Evolutionary conservation across 1,140 invertebrate species (phyloP).

Genomic region (Drosophila sp.): DNA sequence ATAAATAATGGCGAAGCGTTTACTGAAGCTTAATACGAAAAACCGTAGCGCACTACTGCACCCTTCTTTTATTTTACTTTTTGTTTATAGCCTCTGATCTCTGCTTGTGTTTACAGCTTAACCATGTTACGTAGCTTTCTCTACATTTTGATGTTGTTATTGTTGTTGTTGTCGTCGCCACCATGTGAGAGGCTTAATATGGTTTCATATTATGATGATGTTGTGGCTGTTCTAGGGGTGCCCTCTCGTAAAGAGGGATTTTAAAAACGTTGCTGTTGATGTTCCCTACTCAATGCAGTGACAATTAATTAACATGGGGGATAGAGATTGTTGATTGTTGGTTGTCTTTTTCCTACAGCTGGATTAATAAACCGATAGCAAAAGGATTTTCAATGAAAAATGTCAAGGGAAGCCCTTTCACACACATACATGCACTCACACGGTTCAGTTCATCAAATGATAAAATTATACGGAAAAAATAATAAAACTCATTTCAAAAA

Average conservation of each 20-base stretch:
- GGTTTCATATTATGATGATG: conserved; percentile 53
- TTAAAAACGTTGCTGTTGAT: conserved; percentile 24
- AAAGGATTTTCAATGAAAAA: conserved; percentile 9
- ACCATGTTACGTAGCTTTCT: conserved; percentile 17
- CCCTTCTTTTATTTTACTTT: conserved; percentile 20
- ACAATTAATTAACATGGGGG: conserved; percentile 69
- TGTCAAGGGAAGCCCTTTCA: background rate
- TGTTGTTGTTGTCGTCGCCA: conserved; percentile 7
- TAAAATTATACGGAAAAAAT: background rate
- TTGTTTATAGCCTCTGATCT: conserved; percentile 32
- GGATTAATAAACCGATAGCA: conserved; percentile 9
- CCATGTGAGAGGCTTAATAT: conserved; percentile 31
- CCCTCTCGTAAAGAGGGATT: conserved; percentile 2
- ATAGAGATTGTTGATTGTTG: conserved; percentile 45
- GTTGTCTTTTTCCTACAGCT: conserved; percentile 37
- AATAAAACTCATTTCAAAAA: background rate
- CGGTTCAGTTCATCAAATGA: background rate
- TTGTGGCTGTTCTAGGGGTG: background rate
- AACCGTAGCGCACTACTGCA: background rate
- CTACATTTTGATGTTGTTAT: conserved; percentile 17
- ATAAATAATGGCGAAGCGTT: conserved; percentile 55
- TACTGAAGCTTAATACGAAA: conserved; percentile 64
- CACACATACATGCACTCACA: background rate
- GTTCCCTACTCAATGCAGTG: conserved; percentile 57
- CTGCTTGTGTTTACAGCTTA: conserved; percentile 50